A percentile compares a stretch with the other conserved stretches of the same genome.
These are phyloP conservation scores for Coptodon rendalli DNA, from an alignment of 2,113 vertebrate species.

Conservation along the genomic window DNA sequence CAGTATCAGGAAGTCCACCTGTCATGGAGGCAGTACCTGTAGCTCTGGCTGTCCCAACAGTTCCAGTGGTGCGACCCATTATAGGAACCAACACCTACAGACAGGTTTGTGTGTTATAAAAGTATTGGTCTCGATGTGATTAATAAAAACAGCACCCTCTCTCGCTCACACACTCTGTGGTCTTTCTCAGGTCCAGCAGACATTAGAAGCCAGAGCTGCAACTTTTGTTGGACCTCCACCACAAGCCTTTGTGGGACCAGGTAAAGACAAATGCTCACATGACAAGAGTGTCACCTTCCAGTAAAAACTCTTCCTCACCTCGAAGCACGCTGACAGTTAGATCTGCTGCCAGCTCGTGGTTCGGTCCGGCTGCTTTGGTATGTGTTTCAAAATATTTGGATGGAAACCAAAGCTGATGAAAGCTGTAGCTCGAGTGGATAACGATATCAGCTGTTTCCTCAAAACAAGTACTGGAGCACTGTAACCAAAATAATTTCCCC, in stretches of 20 bases:
- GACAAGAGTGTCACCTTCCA: neutral
- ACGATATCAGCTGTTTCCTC: neutral
- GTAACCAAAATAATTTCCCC: neutral
- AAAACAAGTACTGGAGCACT: neutral
- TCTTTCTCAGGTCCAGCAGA: constrained; percentile 81
- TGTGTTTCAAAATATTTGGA: neutral
- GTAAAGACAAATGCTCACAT: constrained; percentile 32
- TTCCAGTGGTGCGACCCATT: constrained; percentile 78
- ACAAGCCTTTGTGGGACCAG: constrained; percentile 76
- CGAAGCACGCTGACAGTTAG: neutral
- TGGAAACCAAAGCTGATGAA: neutral
- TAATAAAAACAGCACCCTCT: neutral
- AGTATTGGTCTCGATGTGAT: neutral
- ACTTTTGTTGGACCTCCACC: constrained; percentile 75
- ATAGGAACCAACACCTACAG: constrained; percentile 91
- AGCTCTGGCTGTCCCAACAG: constrained; percentile 67
- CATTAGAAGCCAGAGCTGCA: constrained; percentile 82
- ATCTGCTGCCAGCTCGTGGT: neutral
- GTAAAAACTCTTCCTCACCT: neutral
- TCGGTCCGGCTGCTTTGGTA: neutral
- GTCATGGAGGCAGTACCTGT: constrained; percentile 73
- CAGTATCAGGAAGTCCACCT: constrained; percentile 64
- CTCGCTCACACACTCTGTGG: neutral
- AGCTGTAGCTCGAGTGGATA: neutral
- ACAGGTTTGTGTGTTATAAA: constrained; percentile 66